Conservation (phyloP, 1,140 invertebrate genomes). For the Saccostrea glomerata region DNA sequence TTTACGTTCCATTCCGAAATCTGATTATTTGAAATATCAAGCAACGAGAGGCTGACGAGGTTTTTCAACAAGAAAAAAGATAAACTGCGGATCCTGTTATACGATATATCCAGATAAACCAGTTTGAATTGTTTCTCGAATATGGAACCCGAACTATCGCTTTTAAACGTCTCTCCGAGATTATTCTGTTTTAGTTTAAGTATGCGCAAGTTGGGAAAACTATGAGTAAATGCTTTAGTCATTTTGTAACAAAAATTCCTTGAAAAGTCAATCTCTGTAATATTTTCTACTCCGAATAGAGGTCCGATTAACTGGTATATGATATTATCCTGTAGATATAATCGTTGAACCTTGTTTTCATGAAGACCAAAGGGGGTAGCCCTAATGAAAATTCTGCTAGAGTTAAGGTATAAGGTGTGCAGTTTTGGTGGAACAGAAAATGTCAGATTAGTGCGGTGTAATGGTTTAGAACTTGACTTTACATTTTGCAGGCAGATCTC, state of each 20-base stretch:
- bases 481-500: not conserved
- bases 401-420: not conserved
- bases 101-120: not conserved
- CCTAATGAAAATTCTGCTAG: not conserved
- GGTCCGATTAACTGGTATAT: not conserved
- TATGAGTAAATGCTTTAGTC: not conserved
- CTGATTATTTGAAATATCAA: not conserved
- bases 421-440: not conserved
- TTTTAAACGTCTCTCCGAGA: not conserved
- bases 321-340: not conserved
- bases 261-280: not conserved
- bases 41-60: not conserved
- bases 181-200: not conserved
- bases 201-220: not conserved
- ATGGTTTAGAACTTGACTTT: too few relatives aligned
- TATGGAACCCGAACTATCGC: not conserved
- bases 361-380: not conserved
- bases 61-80: not conserved
- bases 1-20: not conserved
- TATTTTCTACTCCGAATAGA: not conserved
- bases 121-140: not conserved
- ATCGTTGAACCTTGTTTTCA: not conserved
- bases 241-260: conserved; percentile 5
- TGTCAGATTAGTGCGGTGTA: not conserved
- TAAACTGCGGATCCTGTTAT: not conserved